Evolutionary conservation across 2,113 vertebrate species (phyloP).

Genomic region (Microcebus jonahi): DNA sequence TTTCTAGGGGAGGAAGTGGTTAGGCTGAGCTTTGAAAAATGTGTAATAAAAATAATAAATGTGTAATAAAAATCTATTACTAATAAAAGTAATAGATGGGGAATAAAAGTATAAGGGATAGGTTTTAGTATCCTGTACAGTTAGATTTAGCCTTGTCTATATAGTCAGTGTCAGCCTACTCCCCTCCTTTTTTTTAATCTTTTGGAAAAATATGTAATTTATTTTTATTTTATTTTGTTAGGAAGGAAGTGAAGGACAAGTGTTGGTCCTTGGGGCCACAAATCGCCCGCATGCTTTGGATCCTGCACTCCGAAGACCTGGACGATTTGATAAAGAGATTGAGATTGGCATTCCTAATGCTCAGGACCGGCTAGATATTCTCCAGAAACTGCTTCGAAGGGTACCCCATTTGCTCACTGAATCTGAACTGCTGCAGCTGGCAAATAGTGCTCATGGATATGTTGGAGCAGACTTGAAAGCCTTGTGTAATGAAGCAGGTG

Average conservation of each 20-base stretch:
- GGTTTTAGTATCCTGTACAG: neutral
- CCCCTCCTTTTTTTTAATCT: neutral
- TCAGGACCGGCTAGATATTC: slow-evolving; percentile 91
- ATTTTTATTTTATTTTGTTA: slow-evolving; percentile 73
- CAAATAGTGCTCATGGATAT: slow-evolving; percentile 92
- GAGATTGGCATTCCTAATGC: slow-evolving; percentile 95
- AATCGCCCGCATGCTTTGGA: slow-evolving; percentile 96
- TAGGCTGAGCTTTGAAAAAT: neutral
- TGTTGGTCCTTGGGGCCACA: slow-evolving; percentile 96
- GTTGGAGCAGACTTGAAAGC: slow-evolving; percentile 96
- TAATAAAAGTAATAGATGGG: neutral
- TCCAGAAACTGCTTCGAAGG: slow-evolving; percentile 89
- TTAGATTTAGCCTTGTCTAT: neutral
- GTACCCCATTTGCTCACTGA: slow-evolving; percentile 86
- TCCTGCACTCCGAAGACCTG: slow-evolving; percentile 93
- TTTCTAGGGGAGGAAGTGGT: neutral
- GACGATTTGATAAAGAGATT: slow-evolving; percentile 96
- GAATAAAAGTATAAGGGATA: neutral
- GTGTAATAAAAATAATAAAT: neutral
- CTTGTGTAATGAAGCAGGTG: slow-evolving; percentile 96
- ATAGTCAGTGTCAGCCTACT: neutral
- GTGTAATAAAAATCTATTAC: neutral
- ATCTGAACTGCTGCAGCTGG: slow-evolving; percentile 87
- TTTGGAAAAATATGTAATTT: neutral
- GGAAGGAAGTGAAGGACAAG: slow-evolving; percentile 93